These are phyloP conservation scores for Coelopa frigida DNA, from an alignment of 1,140 invertebrate genomes.

Conservation along the genomic window DNA sequence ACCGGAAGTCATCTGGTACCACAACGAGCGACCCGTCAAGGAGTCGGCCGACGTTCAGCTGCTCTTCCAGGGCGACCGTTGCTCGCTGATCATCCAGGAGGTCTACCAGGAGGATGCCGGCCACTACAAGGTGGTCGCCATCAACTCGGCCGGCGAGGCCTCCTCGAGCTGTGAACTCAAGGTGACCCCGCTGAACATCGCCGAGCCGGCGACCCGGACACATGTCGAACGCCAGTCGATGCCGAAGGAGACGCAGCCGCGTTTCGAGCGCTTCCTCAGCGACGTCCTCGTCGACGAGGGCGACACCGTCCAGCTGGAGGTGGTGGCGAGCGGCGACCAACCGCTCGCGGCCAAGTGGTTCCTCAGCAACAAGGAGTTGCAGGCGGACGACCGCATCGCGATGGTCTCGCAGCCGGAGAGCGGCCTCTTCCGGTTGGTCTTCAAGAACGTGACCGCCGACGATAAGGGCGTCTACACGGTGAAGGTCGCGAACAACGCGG, in stretches of 20 bases:
- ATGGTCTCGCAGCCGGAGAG: constrained; percentile 45
- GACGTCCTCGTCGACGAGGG: constrained; percentile 61
- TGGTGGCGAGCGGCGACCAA: constrained; percentile 63
- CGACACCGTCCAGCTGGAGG: constrained; percentile 65
- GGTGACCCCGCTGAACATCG: constrained; percentile 41
- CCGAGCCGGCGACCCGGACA: constrained; percentile 32
- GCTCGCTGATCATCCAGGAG: constrained; percentile 69
- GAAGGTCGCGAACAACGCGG: constrained; percentile 61
- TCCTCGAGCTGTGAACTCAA: constrained; percentile 64
- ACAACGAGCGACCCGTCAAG: constrained; percentile 74
- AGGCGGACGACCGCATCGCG: constrained; percentile 47
- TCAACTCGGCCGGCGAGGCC: constrained; percentile 72
- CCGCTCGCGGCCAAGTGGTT: constrained; percentile 65
- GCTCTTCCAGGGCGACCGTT: constrained; percentile 73
- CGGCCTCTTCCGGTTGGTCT: constrained; percentile 53
- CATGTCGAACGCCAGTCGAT: constrained; percentile 35
- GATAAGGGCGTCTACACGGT: constrained; percentile 72
- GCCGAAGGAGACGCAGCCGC: constrained; percentile 50
- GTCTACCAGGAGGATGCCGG: constrained; percentile 69
- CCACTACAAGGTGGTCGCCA: constrained; percentile 71
- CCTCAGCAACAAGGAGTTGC: constrained; percentile 60
- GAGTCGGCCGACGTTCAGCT: constrained; percentile 72
- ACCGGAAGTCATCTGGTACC: constrained; percentile 84
- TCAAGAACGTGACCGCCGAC: constrained; percentile 51
- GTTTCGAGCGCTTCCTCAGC: constrained; percentile 62